Evolutionary conservation across 2,113 vertebrate species (phyloP).

Genomic region (Gymnarchus niloticus): DNA sequence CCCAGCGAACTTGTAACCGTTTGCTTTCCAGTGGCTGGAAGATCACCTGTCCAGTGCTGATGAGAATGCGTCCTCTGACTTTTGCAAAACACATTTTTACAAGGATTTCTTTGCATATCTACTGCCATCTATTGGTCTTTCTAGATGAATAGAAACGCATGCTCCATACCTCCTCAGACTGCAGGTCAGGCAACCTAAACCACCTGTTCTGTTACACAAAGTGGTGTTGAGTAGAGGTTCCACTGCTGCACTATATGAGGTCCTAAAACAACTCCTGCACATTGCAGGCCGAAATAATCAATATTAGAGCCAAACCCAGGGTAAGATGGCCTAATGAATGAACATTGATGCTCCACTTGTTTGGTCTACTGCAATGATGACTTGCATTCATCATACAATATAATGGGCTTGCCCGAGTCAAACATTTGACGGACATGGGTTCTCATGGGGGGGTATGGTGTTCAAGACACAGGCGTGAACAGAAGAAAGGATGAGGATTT

Average conservation of each 20-base stretch:
- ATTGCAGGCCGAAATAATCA: slow-evolving; percentile 38
- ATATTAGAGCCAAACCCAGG: slow-evolving; percentile 41
- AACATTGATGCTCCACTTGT: background rate
- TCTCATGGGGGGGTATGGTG: background rate
- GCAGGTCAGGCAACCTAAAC: slow-evolving; percentile 11
- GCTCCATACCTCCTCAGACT: slow-evolving; percentile 5
- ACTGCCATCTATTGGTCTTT: background rate
- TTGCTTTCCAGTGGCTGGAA: background rate
- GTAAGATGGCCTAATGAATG: background rate
- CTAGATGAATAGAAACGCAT: background rate
- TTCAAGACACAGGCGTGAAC: background rate
- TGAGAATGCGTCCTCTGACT: background rate
- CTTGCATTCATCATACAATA: background rate
- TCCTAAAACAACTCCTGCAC: slow-evolving; percentile 48
- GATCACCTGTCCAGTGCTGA: background rate
- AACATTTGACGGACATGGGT: slow-evolving; percentile 5
- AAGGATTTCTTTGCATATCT: background rate
- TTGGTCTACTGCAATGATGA: background rate
- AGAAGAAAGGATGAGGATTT: background rate
- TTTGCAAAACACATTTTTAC: background rate
- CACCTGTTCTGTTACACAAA: slow-evolving; percentile 63
- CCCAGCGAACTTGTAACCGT: background rate
- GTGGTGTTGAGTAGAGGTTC: slow-evolving; percentile 50
- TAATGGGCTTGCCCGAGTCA: background rate
- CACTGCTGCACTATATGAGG: slow-evolving; percentile 51